Conservation (phyloP, 1,140 invertebrate genomes). For the Cherax quadricarinatus region DNA sequence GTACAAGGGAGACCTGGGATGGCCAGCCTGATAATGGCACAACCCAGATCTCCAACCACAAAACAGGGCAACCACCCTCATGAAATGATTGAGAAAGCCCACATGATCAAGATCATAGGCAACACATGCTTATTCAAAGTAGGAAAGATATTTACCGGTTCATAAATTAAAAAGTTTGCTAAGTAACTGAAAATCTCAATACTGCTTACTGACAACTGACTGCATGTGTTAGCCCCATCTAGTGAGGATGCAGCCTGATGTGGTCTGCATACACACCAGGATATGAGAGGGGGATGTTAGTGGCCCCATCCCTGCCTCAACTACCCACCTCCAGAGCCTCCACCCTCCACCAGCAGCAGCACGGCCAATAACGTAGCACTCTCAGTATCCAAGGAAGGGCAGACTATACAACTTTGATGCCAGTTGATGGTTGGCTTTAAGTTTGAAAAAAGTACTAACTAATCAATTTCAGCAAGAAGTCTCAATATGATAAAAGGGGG, state of each 20-base stretch:
- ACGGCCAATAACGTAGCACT: slow-evolving; percentile 39
- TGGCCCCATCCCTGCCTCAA: slow-evolving; percentile 55
- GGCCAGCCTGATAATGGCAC: slow-evolving; percentile 25
- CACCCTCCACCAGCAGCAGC: slow-evolving; percentile 27
- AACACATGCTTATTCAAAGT: slow-evolving; percentile 62
- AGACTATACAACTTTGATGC: slow-evolving; percentile 70
- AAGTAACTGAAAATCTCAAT: not conserved
- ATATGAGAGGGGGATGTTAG: slow-evolving; percentile 62
- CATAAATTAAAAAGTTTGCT: not conserved
- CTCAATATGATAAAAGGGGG: not conserved
- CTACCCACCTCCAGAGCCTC: slow-evolving; percentile 38
- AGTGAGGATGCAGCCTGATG: slow-evolving; percentile 66
- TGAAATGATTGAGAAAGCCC: slow-evolving; percentile 67
- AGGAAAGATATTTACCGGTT: not conserved
- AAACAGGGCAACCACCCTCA: slow-evolving; percentile 61
- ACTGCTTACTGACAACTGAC: not conserved
- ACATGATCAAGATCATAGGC: slow-evolving; percentile 65
- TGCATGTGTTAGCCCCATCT: slow-evolving; percentile 70
- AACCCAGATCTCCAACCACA: slow-evolving; percentile 33
- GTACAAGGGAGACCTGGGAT: slow-evolving; percentile 50
- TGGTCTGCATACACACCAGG: slow-evolving; percentile 69
- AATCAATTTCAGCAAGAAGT: not conserved
- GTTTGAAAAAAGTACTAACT: not conserved
- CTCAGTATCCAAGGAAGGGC: slow-evolving; percentile 56
- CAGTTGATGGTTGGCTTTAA: slow-evolving; percentile 40